phyloP scores from a whole-genome alignment of 2,888 invertebrate genomes.

The Tridacna gigas region DNA sequence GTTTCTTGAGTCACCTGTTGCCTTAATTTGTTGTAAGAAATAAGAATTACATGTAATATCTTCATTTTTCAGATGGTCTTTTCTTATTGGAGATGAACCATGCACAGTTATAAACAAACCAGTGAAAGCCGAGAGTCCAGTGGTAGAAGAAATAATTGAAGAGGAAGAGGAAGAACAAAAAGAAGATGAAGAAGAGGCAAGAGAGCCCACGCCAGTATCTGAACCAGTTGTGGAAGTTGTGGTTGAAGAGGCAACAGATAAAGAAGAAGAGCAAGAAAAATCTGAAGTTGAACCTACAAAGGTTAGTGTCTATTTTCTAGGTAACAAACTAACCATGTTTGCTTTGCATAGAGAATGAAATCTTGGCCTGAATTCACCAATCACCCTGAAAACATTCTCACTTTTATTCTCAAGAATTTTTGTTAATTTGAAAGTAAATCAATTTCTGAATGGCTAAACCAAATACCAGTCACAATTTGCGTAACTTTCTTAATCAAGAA shows the following conservation, averaged over 20 bases:
- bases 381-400: too few relatives aligned
- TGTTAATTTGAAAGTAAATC: too few relatives aligned
- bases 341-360: too few relatives aligned
- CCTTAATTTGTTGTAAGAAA: too few relatives aligned
- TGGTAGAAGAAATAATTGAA: conserved; percentile 64
- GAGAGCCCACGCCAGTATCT: conserved; percentile 43
- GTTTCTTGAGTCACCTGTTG: too few relatives aligned
- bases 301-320: not conserved
- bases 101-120: conserved; percentile 72
- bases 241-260: conserved; percentile 61
- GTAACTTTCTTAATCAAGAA: too few relatives aligned
- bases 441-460: too few relatives aligned
- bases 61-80: conserved; percentile 81
- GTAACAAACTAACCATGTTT: too few relatives aligned
- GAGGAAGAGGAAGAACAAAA: conserved; percentile 66
- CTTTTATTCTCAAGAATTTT: too few relatives aligned
- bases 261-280: conserved; percentile 68
- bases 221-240: conserved; percentile 51
- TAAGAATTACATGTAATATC: not conserved
- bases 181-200: conserved; percentile 66
- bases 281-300: conserved; percentile 62
- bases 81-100: conserved; percentile 81
- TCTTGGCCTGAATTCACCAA: too few relatives aligned
- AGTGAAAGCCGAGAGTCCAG: conserved; percentile 43
- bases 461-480: too few relatives aligned